Conservation (phyloP, 2,113 vertebrate species). For the Megaptera novaeangliae region DNA sequence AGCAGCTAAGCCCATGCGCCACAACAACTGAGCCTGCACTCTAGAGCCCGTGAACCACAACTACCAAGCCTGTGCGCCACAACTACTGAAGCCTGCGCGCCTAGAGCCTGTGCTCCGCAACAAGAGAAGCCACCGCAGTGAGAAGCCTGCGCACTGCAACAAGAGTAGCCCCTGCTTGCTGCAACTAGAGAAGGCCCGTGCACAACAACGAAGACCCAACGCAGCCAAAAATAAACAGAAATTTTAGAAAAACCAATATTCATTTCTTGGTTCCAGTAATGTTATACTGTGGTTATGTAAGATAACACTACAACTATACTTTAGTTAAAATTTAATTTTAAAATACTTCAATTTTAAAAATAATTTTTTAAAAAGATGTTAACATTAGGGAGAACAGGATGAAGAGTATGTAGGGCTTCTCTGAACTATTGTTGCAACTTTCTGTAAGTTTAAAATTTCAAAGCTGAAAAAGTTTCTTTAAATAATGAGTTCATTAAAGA, state of each 20-base stretch:
- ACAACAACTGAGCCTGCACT: too few species aligned
- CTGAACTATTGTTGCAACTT: background rate
- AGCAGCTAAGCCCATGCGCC: too few species aligned
- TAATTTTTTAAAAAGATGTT: background rate
- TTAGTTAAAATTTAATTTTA: background rate
- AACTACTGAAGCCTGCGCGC: too few species aligned
- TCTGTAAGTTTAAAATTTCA: constrained; percentile 5
- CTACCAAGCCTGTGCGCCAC: too few species aligned
- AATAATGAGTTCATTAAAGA: background rate
- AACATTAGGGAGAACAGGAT: background rate
- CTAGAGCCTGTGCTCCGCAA: too few species aligned
- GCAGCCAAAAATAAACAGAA: too few species aligned
- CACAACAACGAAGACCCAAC: too few species aligned
- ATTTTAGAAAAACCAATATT: background rate
- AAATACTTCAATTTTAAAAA: background rate
- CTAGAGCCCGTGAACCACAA: too few species aligned
- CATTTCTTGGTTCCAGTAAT: background rate
- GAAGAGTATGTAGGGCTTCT: background rate
- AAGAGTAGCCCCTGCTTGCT: too few species aligned
- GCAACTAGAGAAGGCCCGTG: too few species aligned
- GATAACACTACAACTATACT: background rate
- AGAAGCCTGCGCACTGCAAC: too few species aligned
- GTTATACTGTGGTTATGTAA: background rate
- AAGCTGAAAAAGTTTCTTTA: background rate
- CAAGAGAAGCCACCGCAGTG: too few species aligned